phyloP scores from a whole-genome alignment of 2,888 invertebrate genomes.

The Perizoma affinitatum region DNA sequence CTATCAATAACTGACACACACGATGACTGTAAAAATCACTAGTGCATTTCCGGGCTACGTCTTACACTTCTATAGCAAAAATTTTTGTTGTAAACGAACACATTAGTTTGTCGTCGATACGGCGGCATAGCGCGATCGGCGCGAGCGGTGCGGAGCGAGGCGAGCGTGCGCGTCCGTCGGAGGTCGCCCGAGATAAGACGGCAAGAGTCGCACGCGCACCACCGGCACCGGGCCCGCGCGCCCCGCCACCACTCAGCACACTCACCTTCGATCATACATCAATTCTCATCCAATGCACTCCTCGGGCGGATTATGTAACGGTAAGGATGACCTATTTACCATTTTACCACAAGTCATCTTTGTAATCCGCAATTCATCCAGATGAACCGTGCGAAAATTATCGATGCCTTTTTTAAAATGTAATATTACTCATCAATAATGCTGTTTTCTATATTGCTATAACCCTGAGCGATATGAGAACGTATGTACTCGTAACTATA shows the following conservation, averaged over 20 bases:
- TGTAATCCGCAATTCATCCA: conserved; percentile 4
- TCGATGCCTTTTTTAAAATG: no score
- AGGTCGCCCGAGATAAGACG: conserved; percentile 84
- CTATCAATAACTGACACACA: conserved; percentile 43
- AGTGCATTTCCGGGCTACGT: conserved; percentile 66
- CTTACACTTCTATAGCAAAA: conserved; percentile 66
- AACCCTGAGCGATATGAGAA: conserved; percentile 17
- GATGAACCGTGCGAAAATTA: background rate
- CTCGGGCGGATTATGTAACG: conserved; percentile 74
- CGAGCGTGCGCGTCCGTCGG: conserved; percentile 80
- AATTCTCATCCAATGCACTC: conserved; percentile 76
- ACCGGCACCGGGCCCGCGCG: conserved; percentile 62
- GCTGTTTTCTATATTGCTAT: background rate
- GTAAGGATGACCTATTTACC: conserved; percentile 69
- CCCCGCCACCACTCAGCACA: conserved; percentile 56
- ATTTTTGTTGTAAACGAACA: conserved; percentile 62
- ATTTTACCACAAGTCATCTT: conserved; percentile 35
- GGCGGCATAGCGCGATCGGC: conserved; percentile 73
- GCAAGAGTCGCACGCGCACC: conserved; percentile 80
- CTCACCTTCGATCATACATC: conserved; percentile 71
- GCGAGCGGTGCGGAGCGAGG: conserved; percentile 64
- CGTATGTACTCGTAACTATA: conserved; percentile 39
- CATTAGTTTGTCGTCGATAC: conserved; percentile 64
- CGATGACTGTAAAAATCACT: conserved; percentile 53
- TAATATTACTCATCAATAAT: background rate